Conservation (phyloP, 1,140 invertebrate species). For the Hylaeus volcanicus region DNA sequence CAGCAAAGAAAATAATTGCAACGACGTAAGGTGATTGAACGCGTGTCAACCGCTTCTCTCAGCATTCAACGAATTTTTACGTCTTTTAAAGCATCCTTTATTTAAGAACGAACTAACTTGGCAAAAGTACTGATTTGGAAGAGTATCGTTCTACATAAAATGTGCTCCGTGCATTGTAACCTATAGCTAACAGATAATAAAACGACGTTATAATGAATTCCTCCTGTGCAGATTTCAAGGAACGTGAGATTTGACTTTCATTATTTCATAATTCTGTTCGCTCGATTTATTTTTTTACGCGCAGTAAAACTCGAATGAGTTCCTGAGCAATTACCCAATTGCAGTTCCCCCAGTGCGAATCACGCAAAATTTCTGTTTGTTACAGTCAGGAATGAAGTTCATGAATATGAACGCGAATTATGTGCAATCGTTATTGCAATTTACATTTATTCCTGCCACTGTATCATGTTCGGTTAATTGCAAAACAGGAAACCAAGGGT, state of each 20-base stretch:
- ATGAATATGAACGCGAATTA: not conserved
- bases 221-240: not conserved
- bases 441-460: too few species aligned
- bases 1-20: not conserved
- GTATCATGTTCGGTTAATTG: too few species aligned
- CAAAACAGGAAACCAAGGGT: too few species aligned
- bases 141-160: too few species aligned
- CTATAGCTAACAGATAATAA: not conserved
- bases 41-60: not conserved
- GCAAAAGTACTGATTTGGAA: too few species aligned
- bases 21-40: not conserved
- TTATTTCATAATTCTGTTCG: not conserved
- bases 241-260: not conserved
- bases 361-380: not conserved
- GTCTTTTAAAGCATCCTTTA: too few species aligned
- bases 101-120: too few species aligned
- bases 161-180: too few species aligned
- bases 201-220: not conserved
- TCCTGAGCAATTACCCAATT: constrained; percentile 18
- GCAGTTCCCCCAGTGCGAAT: constrained; percentile 3
- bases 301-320: not conserved
- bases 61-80: not conserved
- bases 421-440: too few species aligned
- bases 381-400: not conserved
- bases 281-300: not conserved